Conservation (phyloP, 2,113 vertebrate species). For the Oplegnathus fasciatus region DNA sequence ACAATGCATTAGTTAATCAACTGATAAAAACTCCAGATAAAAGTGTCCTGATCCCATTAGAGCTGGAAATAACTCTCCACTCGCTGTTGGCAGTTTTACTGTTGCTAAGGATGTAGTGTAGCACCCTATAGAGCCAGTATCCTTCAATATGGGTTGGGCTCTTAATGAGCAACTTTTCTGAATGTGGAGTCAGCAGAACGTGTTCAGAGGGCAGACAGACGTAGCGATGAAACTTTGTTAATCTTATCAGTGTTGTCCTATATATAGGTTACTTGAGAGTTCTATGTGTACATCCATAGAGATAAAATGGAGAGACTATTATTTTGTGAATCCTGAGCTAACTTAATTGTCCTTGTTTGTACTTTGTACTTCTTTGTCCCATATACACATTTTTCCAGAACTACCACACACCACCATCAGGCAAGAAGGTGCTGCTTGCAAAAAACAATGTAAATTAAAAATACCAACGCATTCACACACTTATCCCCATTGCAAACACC, state of each 20-base stretch:
- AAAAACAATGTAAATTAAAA: neutral
- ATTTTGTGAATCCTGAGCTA: neutral
- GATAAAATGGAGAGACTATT: slow-evolving; percentile 14
- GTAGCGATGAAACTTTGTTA: slow-evolving; percentile 14
- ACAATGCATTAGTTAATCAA: slow-evolving; percentile 83
- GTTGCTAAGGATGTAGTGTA: slow-evolving; percentile 57
- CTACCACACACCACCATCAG: neutral
- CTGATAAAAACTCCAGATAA: slow-evolving; percentile 84
- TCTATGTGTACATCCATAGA: neutral
- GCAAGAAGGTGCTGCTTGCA: neutral
- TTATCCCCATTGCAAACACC: neutral
- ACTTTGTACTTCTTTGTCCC: neutral
- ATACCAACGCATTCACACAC: neutral
- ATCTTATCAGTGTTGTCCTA: slow-evolving; percentile 30
- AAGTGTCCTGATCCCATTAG: slow-evolving; percentile 81
- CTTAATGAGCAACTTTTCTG: slow-evolving; percentile 64
- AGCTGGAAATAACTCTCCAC: slow-evolving; percentile 76
- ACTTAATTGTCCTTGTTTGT: neutral
- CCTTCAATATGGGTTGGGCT: slow-evolving; percentile 33
- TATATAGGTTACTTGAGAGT: slow-evolving; percentile 23
- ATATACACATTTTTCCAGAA: neutral
- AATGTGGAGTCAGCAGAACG: slow-evolving; percentile 62
- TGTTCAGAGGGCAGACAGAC: slow-evolving; percentile 33
- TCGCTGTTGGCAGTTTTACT: slow-evolving; percentile 66
- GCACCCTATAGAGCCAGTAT: slow-evolving; percentile 34